phyloP scores from a whole-genome alignment of 1,140 invertebrate genomes.

The Cepaea nemoralis region DNA sequence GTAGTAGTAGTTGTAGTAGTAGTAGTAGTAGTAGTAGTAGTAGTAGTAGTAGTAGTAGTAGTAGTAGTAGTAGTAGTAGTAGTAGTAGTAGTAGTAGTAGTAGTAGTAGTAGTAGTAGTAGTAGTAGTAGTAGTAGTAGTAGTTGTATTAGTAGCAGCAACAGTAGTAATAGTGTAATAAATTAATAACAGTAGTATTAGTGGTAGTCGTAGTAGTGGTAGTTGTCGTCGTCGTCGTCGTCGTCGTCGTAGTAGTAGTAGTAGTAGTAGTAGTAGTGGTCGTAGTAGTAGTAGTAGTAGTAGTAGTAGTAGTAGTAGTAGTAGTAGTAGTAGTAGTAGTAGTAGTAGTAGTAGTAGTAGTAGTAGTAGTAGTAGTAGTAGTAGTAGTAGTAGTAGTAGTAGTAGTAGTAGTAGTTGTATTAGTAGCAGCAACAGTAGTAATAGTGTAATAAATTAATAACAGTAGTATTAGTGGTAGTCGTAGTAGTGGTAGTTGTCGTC shows the following conservation, averaged over 20 bases:
- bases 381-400: conserved; percentile 23
- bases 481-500: background rate
- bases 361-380: conserved; percentile 12
- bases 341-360: conserved; percentile 21
- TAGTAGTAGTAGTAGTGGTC: too few species aligned
- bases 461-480: background rate
- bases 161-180: too few species aligned
- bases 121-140: conserved; percentile 15
- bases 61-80: background rate
- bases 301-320: background rate
- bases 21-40: conserved; percentile 16
- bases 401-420: background rate
- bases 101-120: conserved; percentile 26
- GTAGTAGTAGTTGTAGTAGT: conserved; percentile 20
- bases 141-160: conserved; percentile 5
- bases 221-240: too few species aligned
- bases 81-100: conserved; percentile 23
- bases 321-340: conserved; percentile 17
- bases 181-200: too few species aligned
- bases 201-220: too few species aligned
- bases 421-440: conserved; percentile 18
- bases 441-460: background rate
- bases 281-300: too few species aligned
- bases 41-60: background rate
- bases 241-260: too few species aligned